Evolutionary conservation across 2,113 vertebrate genomes (phyloP).

Genomic region (Plotosus lineatus): DNA sequence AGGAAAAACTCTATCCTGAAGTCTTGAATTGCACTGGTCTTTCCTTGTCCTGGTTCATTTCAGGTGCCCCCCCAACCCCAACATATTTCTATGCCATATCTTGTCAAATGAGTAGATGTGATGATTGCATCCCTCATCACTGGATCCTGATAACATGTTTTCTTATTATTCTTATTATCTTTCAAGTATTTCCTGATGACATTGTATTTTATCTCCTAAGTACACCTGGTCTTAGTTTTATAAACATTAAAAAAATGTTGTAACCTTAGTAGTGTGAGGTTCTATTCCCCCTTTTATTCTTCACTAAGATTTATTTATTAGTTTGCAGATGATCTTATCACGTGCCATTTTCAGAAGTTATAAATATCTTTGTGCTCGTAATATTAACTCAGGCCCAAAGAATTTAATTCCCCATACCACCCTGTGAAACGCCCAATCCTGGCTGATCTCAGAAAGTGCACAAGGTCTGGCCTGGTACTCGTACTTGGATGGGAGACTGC

Average conservation of each 20-base stretch:
- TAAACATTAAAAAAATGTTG: background rate
- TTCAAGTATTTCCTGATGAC: background rate
- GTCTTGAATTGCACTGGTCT: slow-evolving; percentile 24
- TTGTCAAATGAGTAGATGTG: background rate
- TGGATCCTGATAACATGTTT: background rate
- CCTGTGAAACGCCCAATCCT: no score
- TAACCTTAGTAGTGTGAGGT: background rate
- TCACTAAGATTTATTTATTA: background rate
- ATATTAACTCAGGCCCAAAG: background rate
- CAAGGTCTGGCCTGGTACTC: no score
- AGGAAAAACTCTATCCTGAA: slow-evolving; percentile 36
- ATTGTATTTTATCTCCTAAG: background rate
- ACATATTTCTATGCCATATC: slow-evolving; percentile 30
- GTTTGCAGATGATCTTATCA: background rate
- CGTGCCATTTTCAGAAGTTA: background rate
- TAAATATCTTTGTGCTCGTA: background rate
- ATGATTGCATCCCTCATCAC: background rate
- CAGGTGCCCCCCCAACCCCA: slow-evolving; percentile 31
- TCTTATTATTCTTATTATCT: background rate
- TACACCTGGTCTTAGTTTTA: background rate
- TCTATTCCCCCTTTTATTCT: background rate
- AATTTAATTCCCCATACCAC: no score
- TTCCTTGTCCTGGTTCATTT: slow-evolving; percentile 36
- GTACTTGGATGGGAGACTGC: no score
- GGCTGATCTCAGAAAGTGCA: no score